These are phyloP conservation scores for Sinosuthora webbiana DNA, from an alignment of 2,113 vertebrate species.

Conservation along the genomic window DNA sequence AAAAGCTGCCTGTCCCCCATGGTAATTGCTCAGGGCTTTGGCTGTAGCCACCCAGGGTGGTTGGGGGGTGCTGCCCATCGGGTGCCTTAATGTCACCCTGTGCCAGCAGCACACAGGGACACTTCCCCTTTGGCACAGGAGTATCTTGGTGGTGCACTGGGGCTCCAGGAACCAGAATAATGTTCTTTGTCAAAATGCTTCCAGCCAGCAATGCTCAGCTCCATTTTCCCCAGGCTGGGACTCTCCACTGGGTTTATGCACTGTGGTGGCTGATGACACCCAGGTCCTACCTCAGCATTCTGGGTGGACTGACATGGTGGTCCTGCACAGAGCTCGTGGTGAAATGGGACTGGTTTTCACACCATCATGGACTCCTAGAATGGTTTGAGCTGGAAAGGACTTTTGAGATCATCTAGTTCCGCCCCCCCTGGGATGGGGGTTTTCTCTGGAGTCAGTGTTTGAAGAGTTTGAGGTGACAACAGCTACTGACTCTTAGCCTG, in stretches of 20 bases:
- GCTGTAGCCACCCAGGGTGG: background rate
- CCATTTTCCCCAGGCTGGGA: background rate
- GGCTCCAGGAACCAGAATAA: background rate
- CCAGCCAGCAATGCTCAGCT: background rate
- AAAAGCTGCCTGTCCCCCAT: accelerated
- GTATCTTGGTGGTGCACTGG: background rate
- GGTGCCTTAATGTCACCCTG: background rate
- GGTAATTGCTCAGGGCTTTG: background rate
- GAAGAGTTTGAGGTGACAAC: background rate
- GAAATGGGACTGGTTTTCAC: background rate
- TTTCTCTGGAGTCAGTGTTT: background rate
- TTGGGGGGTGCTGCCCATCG: background rate
- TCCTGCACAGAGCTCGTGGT: background rate
- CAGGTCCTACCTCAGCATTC: background rate
- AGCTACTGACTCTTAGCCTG: background rate
- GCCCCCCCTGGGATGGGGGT: accelerated
- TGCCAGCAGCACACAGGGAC: background rate
- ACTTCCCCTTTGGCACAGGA: accelerated
- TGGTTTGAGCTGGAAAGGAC: background rate
- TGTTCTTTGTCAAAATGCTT: background rate
- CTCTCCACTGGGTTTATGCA: background rate
- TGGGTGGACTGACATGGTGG: accelerated
- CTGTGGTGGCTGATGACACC: background rate
- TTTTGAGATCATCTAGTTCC: background rate
- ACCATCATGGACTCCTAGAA: no score